A percentile compares a stretch with the other conserved stretches of the same genome.
phyloP scores from a whole-genome alignment of 2,797 vertebrate species.

The Eurystomus glaucurus region DNA sequence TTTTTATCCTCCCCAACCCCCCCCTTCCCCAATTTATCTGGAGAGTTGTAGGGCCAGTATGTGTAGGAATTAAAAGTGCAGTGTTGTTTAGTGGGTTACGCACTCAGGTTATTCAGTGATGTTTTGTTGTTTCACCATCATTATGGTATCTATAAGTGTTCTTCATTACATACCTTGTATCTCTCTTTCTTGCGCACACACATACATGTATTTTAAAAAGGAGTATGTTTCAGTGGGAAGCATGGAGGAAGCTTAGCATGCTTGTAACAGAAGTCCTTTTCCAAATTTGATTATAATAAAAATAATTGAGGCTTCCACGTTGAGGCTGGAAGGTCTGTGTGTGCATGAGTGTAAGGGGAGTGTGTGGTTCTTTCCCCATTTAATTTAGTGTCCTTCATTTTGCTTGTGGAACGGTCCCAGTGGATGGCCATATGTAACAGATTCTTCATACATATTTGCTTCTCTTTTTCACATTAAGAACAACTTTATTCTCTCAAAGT shows the following conservation, averaged over 20 bases:
- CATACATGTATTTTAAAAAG: not conserved
- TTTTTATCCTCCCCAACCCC: too few relatives aligned
- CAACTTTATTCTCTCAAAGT: not conserved
- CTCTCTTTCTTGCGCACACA: not conserved
- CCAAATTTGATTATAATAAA: not conserved
- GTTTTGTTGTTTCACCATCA: not conserved
- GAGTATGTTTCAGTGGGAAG: not conserved
- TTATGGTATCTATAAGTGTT: not conserved
- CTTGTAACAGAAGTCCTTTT: not conserved
- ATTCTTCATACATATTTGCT: rapidly evolving
- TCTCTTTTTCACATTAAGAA: rapidly evolving
- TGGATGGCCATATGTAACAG: not conserved
- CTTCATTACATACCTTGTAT: not conserved
- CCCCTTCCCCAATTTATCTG: not conserved
- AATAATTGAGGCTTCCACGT: not conserved
- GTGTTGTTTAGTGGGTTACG: not conserved
- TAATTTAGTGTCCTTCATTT: not conserved
- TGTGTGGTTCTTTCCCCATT: not conserved
- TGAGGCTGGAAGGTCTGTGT: not conserved
- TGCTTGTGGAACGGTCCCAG: not conserved
- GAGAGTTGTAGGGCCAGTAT: not conserved
- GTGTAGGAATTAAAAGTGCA: not conserved
- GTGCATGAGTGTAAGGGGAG: not conserved
- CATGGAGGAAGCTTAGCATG: not conserved
- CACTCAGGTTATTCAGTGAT: not conserved